These are phyloP conservation scores for Calyptomena viridis DNA, from an alignment of 2,113 vertebrate species.

Conservation along the genomic window DNA sequence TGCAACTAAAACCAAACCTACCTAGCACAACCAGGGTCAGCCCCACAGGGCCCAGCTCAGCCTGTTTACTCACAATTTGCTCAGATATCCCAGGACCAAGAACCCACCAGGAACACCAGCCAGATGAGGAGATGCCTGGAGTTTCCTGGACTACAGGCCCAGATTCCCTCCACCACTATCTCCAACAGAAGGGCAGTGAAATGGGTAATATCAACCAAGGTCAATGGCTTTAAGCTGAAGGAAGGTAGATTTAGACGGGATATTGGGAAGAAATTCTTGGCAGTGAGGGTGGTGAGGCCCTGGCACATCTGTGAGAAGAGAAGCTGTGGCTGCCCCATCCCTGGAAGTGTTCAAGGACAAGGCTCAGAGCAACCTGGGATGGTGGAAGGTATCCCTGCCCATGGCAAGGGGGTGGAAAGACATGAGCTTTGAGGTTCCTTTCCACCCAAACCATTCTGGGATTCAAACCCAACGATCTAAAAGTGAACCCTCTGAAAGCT, in stretches of 20 bases:
- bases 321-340: not conserved
- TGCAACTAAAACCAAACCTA: not conserved
- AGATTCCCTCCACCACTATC: not conserved
- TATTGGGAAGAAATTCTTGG: not conserved
- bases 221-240: not conserved
- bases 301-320: not conserved
- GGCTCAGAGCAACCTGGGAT: fast-evolving
- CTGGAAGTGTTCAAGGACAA: fast-evolving
- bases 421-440: not conserved
- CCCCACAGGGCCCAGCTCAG: too few species aligned
- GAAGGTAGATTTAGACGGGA: not conserved
- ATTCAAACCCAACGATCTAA: not conserved
- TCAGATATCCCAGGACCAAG: not conserved
- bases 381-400: not conserved
- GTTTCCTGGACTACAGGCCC: not conserved
- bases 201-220: not conserved
- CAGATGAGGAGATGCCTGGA: not conserved
- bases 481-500: not conserved
- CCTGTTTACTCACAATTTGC: too few species aligned
- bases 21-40: fast-evolving
- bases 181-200: not conserved
- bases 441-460: not conserved
- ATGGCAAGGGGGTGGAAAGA: fast-evolving
- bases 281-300: not conserved
- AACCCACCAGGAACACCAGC: not conserved